phyloP scores from a whole-genome alignment of 2,797 vertebrate species.

The Pygocentrus nattereri region DNA sequence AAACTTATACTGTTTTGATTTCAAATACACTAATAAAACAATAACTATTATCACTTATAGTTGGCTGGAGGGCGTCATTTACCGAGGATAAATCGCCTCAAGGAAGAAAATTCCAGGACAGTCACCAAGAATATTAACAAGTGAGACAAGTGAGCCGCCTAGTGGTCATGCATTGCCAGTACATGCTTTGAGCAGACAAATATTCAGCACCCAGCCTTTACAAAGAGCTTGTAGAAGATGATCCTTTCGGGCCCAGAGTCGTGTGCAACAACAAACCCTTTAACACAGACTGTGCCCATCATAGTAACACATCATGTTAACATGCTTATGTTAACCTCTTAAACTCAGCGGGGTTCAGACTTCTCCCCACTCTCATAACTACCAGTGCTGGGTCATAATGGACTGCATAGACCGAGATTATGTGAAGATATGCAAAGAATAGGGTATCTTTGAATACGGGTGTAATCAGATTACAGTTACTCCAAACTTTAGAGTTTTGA shows the following conservation, averaged over 20 bases:
- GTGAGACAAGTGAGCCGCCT: slow-evolving; percentile 74
- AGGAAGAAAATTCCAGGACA: background rate
- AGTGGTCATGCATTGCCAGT: slow-evolving; percentile 61
- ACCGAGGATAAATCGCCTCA: background rate
- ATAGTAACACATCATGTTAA: too few species aligned
- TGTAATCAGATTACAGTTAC: too few species aligned
- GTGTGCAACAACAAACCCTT: background rate
- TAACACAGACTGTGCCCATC: background rate
- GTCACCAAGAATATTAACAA: slow-evolving; percentile 19
- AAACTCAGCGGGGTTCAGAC: too few species aligned
- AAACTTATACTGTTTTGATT: background rate
- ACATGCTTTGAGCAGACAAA: slow-evolving; percentile 45
- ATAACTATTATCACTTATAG: background rate
- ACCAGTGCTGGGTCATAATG: too few species aligned
- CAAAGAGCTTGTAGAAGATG: background rate
- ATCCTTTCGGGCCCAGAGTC: background rate
- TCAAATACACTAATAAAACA: background rate
- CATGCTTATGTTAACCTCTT: too few species aligned
- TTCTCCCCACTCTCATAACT: too few species aligned
- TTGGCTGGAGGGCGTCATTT: background rate
- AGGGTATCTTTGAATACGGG: too few species aligned
- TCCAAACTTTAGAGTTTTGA: too few species aligned
- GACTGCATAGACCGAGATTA: too few species aligned
- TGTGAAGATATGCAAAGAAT: too few species aligned
- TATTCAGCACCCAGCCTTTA: background rate